These are phyloP conservation scores for Amphipoea lucens DNA, from an alignment of 2,888 invertebrate species.

Conservation along the genomic window DNA sequence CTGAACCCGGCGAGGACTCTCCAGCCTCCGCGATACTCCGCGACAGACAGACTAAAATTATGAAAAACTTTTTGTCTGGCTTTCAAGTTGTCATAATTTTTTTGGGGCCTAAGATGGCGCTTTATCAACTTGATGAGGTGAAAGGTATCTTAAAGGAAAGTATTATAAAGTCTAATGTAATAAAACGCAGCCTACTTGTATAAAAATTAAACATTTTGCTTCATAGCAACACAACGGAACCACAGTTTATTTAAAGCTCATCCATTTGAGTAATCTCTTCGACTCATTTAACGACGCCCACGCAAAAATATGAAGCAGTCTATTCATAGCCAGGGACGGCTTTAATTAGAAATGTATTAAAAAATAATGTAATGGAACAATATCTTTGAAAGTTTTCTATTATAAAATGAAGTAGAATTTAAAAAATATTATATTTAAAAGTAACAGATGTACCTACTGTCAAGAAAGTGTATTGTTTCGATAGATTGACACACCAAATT, in stretches of 20 bases:
- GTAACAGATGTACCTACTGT: not conserved
- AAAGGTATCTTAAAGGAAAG: not conserved
- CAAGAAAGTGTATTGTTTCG: not conserved
- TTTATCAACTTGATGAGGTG: not conserved
- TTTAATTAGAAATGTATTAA: conserved; percentile 22
- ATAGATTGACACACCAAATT: not conserved
- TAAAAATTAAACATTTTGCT: not conserved
- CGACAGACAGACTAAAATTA: conserved; percentile 63
- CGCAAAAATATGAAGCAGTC: conserved; percentile 27
- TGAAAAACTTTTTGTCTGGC: conserved; percentile 70
- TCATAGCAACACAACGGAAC: not conserved
- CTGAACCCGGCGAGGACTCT: conserved; percentile 68
- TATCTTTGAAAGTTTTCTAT: not conserved
- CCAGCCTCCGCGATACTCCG: conserved; percentile 49
- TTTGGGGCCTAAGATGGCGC: conserved; percentile 62
- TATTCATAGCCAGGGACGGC: conserved; percentile 24
- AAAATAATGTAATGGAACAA: not conserved
- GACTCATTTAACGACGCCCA: conserved; percentile 37
- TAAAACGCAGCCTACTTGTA: not conserved
- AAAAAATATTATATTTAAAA: not conserved
- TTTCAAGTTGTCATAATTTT: conserved; percentile 64
- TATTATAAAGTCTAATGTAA: not conserved
- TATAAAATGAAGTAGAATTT: not conserved
- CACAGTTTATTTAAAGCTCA: conserved; percentile 11
- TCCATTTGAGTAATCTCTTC: conserved; percentile 16